Evolutionary conservation across 92 coral and sea anemone genomes (phyloP).

Genomic region (Paragorgia papillata): DNA sequence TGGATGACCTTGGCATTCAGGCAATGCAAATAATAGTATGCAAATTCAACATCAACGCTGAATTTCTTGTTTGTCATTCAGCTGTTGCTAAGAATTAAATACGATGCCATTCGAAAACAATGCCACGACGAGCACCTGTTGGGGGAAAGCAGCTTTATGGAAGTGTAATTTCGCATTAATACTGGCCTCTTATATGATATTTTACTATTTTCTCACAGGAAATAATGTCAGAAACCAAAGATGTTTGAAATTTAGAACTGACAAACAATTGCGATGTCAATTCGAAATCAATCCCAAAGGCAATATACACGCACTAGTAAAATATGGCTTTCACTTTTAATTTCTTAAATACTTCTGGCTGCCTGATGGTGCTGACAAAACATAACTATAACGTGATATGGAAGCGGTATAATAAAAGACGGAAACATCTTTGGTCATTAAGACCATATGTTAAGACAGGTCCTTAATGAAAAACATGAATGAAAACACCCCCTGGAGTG

Average conservation of each 20-base stretch:
- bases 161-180: too few species aligned
- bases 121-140: slow-evolving; percentile 18
- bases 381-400: not conserved
- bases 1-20: slow-evolving; percentile 24
- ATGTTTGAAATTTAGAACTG: not conserved
- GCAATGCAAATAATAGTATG: slow-evolving; percentile 27
- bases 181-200: not conserved
- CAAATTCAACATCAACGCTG: not conserved
- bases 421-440: not conserved
- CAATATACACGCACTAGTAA: not conserved
- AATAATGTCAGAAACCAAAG: not conserved
- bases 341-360: too few species aligned
- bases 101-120: not conserved
- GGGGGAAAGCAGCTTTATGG: not conserved
- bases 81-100: slow-evolving; percentile 23
- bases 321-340: too few species aligned
- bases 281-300: not conserved
- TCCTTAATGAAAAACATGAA: too few species aligned
- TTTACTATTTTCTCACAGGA: not conserved
- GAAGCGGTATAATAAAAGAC: not conserved
- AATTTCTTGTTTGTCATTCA: not conserved
- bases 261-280: not conserved
- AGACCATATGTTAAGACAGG: not conserved
- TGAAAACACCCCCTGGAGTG: slow-evolving; percentile 16
- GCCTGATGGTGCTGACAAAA: too few species aligned